Evolutionary conservation across 2,797 vertebrate species (phyloP).

Genomic region (Synaphobranchus kaupii): DNA sequence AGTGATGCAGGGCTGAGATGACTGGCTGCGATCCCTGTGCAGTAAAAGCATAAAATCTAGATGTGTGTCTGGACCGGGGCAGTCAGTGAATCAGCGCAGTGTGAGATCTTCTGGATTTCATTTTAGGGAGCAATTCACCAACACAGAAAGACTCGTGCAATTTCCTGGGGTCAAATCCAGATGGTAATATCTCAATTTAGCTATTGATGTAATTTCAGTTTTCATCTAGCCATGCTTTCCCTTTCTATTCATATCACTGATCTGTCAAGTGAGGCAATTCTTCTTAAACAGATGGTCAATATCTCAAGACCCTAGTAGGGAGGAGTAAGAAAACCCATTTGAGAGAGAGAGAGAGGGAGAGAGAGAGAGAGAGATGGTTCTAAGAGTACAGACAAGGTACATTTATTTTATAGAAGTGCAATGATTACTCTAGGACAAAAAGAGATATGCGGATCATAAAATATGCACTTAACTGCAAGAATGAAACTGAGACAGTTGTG

Average conservation of each 20-base stretch:
- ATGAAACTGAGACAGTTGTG: background rate
- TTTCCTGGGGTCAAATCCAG: slow-evolving; percentile 66
- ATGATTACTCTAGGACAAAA: background rate
- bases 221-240: slow-evolving; percentile 23
- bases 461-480: slow-evolving; percentile 4
- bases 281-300: slow-evolving; percentile 26
- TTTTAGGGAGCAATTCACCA: slow-evolving; percentile 56
- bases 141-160: slow-evolving; percentile 49
- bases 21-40: slow-evolving; percentile 32
- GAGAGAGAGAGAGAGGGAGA: background rate
- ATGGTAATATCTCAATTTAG: slow-evolving; percentile 56
- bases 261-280: slow-evolving; percentile 47
- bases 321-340: slow-evolving; percentile 12
- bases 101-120: slow-evolving; percentile 53
- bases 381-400: slow-evolving; percentile 6
- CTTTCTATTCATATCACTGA: slow-evolving; percentile 37
- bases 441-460: background rate
- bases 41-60: slow-evolving; percentile 40
- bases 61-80: slow-evolving; percentile 33
- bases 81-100: slow-evolving; percentile 33
- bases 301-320: slow-evolving; percentile 12
- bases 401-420: slow-evolving; percentile 20
- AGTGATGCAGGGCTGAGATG: slow-evolving; percentile 23
- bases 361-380: background rate
- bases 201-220: slow-evolving; percentile 54